phyloP scores from a whole-genome alignment of 2,797 vertebrate species.

The Girardinus metallicus region DNA sequence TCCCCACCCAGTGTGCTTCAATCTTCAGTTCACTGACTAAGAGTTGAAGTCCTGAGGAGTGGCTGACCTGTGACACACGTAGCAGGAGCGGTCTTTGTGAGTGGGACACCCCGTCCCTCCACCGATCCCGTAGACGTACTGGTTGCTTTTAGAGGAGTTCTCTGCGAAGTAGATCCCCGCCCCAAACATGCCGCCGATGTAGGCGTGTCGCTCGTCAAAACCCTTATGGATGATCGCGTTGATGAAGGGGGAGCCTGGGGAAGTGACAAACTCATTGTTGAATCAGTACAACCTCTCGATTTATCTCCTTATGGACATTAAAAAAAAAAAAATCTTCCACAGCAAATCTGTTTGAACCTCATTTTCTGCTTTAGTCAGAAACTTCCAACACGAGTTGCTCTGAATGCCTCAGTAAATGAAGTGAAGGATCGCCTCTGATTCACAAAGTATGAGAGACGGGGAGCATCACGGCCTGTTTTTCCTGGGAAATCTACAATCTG shows the following conservation, averaged over 20 bases:
- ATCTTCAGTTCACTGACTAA: neutral
- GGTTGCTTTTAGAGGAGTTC: slow-evolving; percentile 99
- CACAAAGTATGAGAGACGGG: neutral
- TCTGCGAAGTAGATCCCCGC: slow-evolving; percentile 99
- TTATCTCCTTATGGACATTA: neutral
- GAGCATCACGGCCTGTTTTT: slow-evolving; percentile 1
- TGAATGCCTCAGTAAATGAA: neutral
- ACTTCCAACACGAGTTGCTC: neutral
- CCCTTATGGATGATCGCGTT: slow-evolving; percentile 99
- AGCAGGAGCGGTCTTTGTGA: slow-evolving; percentile 98
- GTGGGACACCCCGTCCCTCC: slow-evolving; percentile 97
- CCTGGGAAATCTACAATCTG: slow-evolving; percentile 26
- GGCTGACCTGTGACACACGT: slow-evolving; percentile 93
- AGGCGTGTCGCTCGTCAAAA: slow-evolving; percentile 97
- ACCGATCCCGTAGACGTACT: slow-evolving; percentile 98
- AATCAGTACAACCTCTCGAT: neutral
- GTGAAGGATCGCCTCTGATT: neutral
- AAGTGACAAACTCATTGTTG: neutral
- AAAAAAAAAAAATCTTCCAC: neutral
- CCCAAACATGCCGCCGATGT: slow-evolving; percentile 99
- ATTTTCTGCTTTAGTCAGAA: neutral
- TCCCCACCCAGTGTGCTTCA: neutral
- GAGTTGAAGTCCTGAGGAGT: neutral
- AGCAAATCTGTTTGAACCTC: neutral
- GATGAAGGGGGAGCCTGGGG: slow-evolving; percentile 95